Evolutionary conservation across 2,797 vertebrate species (phyloP).

Genomic region (Cephalopachus bancanus): DNA sequence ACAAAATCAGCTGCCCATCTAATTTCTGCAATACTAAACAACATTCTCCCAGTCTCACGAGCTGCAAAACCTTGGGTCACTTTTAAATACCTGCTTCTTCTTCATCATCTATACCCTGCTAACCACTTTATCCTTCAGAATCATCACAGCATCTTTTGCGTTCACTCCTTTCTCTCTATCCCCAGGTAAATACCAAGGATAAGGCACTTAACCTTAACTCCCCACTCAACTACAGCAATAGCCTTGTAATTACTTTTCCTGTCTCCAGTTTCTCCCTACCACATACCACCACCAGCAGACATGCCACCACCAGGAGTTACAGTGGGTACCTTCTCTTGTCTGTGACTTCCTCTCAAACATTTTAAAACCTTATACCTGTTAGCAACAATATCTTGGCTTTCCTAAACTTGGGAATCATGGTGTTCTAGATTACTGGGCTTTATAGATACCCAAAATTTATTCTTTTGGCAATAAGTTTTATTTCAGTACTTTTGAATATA

Average conservation of each 20-base stretch:
- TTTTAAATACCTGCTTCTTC: not conserved
- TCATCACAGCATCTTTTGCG: not conserved
- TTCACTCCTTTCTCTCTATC: not conserved
- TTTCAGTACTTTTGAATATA: constrained; percentile 36
- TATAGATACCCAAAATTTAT: not conserved
- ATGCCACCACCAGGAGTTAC: not conserved
- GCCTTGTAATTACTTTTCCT: not conserved
- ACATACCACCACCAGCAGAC: not conserved
- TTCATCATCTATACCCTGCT: not conserved
- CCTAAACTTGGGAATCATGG: not conserved
- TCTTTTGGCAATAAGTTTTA: constrained; percentile 27
- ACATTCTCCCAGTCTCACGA: not conserved
- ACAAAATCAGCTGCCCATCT: not conserved
- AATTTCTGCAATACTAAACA: not conserved
- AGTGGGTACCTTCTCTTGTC: not conserved
- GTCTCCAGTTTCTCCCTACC: not conserved
- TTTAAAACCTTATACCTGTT: not conserved
- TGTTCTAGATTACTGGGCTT: not conserved
- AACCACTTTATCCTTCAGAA: not conserved
- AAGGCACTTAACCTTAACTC: not conserved
- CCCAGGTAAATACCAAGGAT: not conserved
- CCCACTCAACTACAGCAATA: not conserved
- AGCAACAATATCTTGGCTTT: constrained; percentile 3
- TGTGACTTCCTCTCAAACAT: not conserved
- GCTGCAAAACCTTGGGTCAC: not conserved